Percentiles rank a stretch among this genome's conserved stretches.
Evolutionary conservation across 30 jellyfish, hydroid and myxozoan genomes (phyloP).

Genomic region (Turritopsis dohrnii): DNA sequence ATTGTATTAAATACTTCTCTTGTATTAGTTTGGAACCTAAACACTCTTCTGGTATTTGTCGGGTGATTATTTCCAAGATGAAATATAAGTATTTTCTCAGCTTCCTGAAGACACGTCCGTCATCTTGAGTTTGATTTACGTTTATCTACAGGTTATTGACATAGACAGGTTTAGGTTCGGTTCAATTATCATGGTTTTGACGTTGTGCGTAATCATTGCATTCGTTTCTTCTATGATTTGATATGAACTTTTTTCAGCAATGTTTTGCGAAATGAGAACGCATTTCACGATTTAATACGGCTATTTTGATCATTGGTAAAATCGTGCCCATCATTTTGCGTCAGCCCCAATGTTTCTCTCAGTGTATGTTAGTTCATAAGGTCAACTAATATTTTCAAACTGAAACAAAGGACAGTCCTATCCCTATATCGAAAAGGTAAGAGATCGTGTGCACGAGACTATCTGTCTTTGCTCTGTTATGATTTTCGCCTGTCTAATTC

Average conservation of each 20-base stretch:
- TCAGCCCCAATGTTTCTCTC: background rate
- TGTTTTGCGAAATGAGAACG: background rate
- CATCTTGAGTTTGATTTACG: background rate
- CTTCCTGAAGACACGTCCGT: background rate
- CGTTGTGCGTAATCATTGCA: background rate
- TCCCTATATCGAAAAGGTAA: background rate
- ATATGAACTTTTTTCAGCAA: background rate
- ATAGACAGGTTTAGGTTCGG: background rate
- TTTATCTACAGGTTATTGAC: background rate
- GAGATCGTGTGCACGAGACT: background rate
- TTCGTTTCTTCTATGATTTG: background rate
- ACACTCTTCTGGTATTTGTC: background rate
- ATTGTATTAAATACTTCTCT: too few species aligned
- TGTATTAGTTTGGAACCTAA: background rate
- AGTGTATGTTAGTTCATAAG: background rate
- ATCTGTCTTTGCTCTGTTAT: background rate
- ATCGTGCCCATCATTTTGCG: background rate
- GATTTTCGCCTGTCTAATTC: background rate
- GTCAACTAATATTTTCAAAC: background rate
- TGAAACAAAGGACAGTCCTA: background rate
- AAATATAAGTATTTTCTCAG: too few species aligned
- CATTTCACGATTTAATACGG: background rate
- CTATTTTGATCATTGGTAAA: background rate
- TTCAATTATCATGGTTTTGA: background rate
- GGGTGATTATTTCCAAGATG: too few species aligned